Conservation (phyloP, 2,888 invertebrate genomes). For the Drosophila peninsularis region DNA sequence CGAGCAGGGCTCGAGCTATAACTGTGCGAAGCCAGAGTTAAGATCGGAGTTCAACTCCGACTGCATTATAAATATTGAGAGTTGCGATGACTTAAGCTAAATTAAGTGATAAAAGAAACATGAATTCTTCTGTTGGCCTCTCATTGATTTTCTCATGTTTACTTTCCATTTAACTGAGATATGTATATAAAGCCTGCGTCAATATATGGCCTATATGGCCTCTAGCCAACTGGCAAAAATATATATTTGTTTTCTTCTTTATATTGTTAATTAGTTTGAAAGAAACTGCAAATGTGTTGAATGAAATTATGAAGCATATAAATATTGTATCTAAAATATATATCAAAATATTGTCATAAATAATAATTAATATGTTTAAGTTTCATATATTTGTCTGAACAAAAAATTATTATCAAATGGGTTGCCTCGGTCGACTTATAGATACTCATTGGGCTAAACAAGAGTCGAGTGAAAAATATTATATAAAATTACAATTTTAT, state of each 20-base stretch:
- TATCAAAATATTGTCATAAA: constrained; percentile 68
- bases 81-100: too few species aligned
- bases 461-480: neutral
- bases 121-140: neutral
- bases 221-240: constrained; percentile 6
- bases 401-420: constrained; percentile 22
- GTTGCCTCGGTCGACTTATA: neutral
- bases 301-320: constrained; percentile 27
- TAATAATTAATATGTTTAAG: constrained; percentile 71
- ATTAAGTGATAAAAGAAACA: too few species aligned
- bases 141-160: neutral
- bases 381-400: constrained; percentile 25
- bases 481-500: neutral
- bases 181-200: neutral
- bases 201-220: too few species aligned
- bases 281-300: constrained; percentile 27
- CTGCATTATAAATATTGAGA: too few species aligned
- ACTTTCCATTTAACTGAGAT: neutral
- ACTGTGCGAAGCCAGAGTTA: neutral
- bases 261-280: constrained; percentile 58
- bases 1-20: neutral
- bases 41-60: too few species aligned
- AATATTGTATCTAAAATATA: constrained; percentile 57
- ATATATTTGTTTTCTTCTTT: constrained; percentile 12
- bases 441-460: neutral